These are phyloP conservation scores for Pongo pygmaeus DNA, from an alignment of 2,113 vertebrate genomes.

Conservation along the genomic window DNA sequence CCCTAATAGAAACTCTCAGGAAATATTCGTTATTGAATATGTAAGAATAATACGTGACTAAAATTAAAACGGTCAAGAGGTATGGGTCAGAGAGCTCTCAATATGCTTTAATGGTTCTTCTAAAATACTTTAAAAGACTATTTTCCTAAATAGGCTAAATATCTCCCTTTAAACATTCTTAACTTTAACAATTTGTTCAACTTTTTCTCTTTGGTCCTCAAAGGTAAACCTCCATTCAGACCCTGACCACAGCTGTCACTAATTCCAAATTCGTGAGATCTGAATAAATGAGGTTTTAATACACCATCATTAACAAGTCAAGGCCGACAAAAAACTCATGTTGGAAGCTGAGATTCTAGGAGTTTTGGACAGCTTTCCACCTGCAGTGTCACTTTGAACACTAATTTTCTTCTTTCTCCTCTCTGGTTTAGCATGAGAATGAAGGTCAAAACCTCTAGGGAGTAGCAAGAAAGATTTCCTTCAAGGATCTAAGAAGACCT, in stretches of 20 bases:
- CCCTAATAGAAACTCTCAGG: conserved; percentile 10
- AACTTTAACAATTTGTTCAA: background rate
- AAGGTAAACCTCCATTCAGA: background rate
- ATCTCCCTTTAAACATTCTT: background rate
- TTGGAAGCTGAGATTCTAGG: background rate
- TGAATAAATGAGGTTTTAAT: conserved; percentile 19
- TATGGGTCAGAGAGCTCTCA: background rate
- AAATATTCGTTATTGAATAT: background rate
- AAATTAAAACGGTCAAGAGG: background rate
- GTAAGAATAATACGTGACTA: background rate
- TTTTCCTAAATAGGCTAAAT: conserved; percentile 37
- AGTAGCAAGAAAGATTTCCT: background rate
- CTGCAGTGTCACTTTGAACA: background rate
- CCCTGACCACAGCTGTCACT: background rate
- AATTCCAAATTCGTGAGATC: background rate
- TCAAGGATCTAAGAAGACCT: background rate
- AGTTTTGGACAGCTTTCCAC: background rate
- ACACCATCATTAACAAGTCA: background rate
- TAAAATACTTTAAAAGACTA: background rate
- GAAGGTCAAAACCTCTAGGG: background rate
- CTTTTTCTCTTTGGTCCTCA: conserved; percentile 31
- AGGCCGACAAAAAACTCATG: background rate
- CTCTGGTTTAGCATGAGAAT: background rate
- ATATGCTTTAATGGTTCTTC: background rate
- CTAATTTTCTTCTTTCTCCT: background rate